Conservation (phyloP, 2,888 invertebrate species). For the Bembecia ichneumoniformis region DNA sequence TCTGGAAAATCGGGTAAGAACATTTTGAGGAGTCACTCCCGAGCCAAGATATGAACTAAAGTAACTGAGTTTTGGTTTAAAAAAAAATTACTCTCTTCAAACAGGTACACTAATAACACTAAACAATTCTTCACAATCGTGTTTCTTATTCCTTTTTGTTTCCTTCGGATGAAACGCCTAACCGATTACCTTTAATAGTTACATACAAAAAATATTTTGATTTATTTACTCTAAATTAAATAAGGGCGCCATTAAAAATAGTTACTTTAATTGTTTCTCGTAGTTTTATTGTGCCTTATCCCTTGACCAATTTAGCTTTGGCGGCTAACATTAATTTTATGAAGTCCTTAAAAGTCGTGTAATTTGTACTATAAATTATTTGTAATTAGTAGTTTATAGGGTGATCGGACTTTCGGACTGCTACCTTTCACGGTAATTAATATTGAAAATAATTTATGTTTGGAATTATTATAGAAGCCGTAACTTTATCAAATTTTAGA, state of each 20-base stretch:
- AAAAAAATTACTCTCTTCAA: background rate
- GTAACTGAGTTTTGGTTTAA: no score
- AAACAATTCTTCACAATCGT: background rate
- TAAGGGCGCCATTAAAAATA: slow-evolving; percentile 35
- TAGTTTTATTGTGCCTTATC: slow-evolving; percentile 1
- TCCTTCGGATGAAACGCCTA: slow-evolving; percentile 23
- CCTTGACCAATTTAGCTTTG: background rate
- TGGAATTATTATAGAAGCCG: no score
- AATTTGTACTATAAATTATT: no score
- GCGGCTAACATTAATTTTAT: background rate
- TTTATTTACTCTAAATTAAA: slow-evolving; percentile 42
- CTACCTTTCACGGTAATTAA: no score
- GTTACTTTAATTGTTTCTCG: slow-evolving; percentile 47
- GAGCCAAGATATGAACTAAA: slow-evolving; percentile 3
- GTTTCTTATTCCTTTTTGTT: slow-evolving; percentile 17
- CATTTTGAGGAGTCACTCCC: slow-evolving; percentile 19
- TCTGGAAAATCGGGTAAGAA: slow-evolving; percentile 83
- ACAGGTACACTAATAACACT: background rate
- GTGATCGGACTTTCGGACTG: no score
- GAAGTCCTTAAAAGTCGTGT: background rate
- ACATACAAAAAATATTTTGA: slow-evolving; percentile 33
- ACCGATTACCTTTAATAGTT: slow-evolving; percentile 57
- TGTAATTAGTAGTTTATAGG: no score
- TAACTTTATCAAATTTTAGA: no score
- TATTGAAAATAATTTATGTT: no score